Base-by-base conservation (phyloP, 2,113 vertebrate species). In the Tympanuchus pallidicinctus region DNA sequence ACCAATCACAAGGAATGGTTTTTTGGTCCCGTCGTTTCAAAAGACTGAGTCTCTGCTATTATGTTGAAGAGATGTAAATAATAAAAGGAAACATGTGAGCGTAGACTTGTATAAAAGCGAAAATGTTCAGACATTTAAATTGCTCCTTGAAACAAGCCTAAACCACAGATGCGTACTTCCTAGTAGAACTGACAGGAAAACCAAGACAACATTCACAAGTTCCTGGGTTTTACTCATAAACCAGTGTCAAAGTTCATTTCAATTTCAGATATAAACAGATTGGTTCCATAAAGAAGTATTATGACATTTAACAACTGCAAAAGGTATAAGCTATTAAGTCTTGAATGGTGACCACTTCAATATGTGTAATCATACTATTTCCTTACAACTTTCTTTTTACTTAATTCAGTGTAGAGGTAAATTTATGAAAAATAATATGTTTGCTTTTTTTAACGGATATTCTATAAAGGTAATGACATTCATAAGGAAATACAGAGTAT, bases 121-220 rank as follows among this genome's bases (percentile, higher is more conserved):
- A 74, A 91, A 86, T 61, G 79, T 60, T 94, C 88, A 94, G 94
- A 91, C 94, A 88, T 92, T 94, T 94, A 94, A 95, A 96, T 93
- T 92, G 48, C 48, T 88, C 27, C 88, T 78, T 78, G 61, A 87
- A 96, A 81, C 36, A 92, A 86, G 61, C 76, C 52, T 91, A 71
- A 65, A 86, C 87, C 30, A 6, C 89, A 86, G 54, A 34, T 80
- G n/a, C 75, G 34, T 92, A 38, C 57, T 89, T 92, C 72, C 65
- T 59, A 88, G 79, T 84, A 65, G 40, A 89, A 80, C 21, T 56
- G 78, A 82, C 42, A 92, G 47, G 60, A 52, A 18, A 52, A 21
- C 30, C 36, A 40, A 78, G 75, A 88, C 92, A 91, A 88, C 6
- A 24, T 25, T 86, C 43, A 24, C 18, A 36, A 65, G 36, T 75